Conservation (phyloP, 1,140 invertebrate species). For the Subanguina moxae region DNA sequence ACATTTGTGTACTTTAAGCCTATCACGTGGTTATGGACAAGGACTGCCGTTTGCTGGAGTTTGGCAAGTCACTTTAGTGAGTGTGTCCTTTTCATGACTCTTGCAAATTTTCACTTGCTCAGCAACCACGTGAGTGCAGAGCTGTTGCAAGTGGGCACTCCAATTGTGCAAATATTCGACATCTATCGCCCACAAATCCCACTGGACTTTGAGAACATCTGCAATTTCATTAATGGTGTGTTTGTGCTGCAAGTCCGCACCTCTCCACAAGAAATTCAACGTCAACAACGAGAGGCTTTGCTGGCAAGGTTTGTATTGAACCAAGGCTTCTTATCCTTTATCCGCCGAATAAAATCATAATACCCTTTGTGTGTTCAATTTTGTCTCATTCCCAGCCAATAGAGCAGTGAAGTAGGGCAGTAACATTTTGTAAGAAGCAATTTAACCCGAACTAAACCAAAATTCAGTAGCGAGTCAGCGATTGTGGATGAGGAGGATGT, state of each 20-base stretch:
- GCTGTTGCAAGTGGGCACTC: slow-evolving; percentile 49
- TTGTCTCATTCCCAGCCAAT: too few relatives aligned
- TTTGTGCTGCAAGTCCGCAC: slow-evolving; percentile 55
- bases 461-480: too few relatives aligned
- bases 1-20: slow-evolving; percentile 53
- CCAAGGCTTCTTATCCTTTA: too few relatives aligned
- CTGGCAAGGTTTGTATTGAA: not conserved
- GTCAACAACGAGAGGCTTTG: not conserved
- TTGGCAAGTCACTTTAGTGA: slow-evolving; percentile 49
- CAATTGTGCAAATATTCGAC: slow-evolving; percentile 53
- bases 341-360: too few relatives aligned
- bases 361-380: too few relatives aligned
- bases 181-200: slow-evolving; percentile 56
- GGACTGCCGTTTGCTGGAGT: slow-evolving; percentile 52
- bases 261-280: slow-evolving; percentile 30
- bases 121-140: slow-evolving; percentile 38
- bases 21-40: slow-evolving; percentile 62
- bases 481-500: not conserved
- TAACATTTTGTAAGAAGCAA: too few relatives aligned
- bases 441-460: too few relatives aligned
- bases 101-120: slow-evolving; percentile 20
- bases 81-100: not conserved
- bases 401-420: too few relatives aligned
- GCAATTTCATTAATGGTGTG: slow-evolving; percentile 58
- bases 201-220: slow-evolving; percentile 56